These are phyloP conservation scores for Mus spretus DNA, from an alignment of 2,797 vertebrate genomes.

Conservation along the genomic window DNA sequence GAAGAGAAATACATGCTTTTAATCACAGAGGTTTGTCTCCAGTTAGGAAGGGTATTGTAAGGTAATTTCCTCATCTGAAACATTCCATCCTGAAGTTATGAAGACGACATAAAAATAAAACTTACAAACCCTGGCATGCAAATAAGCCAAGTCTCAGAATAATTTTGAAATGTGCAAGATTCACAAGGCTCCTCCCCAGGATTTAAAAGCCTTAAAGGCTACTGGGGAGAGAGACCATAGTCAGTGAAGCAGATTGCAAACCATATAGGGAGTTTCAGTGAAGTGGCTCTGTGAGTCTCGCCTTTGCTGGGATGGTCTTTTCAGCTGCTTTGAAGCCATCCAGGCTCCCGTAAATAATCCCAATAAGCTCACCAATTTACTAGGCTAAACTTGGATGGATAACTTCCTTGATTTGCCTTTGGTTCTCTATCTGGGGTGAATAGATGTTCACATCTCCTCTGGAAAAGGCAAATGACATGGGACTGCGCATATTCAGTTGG, in stretches of 20 bases:
- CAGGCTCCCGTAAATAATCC: neutral
- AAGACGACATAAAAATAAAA: neutral
- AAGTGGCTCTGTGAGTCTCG: neutral
- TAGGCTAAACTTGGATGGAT: neutral
- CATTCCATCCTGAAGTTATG: neutral
- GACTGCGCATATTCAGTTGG: neutral
- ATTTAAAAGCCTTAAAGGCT: neutral
- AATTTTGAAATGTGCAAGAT: neutral
- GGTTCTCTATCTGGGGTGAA: neutral
- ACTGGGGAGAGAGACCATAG: neutral
- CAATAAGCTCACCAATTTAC: neutral
- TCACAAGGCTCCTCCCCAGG: neutral
- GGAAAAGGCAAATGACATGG: neutral
- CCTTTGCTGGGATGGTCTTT: neutral
- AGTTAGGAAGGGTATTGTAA: neutral
- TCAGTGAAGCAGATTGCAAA: neutral
- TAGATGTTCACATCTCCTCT: neutral
- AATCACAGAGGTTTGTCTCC: neutral
- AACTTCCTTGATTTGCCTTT: neutral
- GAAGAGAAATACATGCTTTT: neutral
- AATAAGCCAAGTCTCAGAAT: neutral
- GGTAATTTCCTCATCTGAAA: neutral
- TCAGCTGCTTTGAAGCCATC: neutral
- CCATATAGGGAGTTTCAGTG: too few relatives aligned
- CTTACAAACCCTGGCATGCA: neutral